Evolutionary conservation across 2,797 vertebrate genomes (phyloP).

Genomic region (Cacajao melanocephalus): DNA sequence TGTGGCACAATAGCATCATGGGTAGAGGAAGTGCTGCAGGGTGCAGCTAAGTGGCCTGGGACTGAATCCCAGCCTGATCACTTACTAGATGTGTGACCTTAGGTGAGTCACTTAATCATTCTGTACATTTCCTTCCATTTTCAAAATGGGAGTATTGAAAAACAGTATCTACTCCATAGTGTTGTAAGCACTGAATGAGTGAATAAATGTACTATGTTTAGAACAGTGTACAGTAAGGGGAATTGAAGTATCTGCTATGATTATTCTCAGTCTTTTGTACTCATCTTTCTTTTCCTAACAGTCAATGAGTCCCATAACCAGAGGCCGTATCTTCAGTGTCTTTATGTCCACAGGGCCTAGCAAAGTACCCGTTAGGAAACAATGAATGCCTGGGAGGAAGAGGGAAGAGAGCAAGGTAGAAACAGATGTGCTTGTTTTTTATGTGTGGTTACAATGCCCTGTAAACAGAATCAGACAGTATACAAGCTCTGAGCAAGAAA

Average conservation of each 20-base stretch:
- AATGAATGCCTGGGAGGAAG: neutral
- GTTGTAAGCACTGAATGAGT: accelerated
- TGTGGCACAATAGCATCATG: accelerated
- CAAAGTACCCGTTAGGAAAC: neutral
- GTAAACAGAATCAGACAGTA: accelerated
- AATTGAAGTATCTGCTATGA: accelerated
- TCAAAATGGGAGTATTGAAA: neutral
- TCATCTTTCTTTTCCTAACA: neutral
- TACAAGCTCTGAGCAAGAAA: neutral
- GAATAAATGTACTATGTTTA: neutral
- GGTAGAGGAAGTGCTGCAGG: accelerated
- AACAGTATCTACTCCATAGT: accelerated
- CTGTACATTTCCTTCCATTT: neutral
- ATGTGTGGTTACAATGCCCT: neutral
- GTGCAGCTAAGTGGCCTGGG: neutral
- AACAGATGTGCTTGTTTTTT: neutral
- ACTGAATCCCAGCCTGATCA: neutral
- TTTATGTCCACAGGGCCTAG: neutral
- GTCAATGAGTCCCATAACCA: neutral
- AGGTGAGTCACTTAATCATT: neutral
- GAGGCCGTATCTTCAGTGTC: neutral
- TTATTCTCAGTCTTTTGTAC: too few relatives aligned
- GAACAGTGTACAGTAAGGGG: accelerated
- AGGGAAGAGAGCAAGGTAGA: neutral
- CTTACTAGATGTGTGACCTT: neutral